phyloP scores from a whole-genome alignment of 2,888 invertebrate species.

The Calameuta filiformis region DNA sequence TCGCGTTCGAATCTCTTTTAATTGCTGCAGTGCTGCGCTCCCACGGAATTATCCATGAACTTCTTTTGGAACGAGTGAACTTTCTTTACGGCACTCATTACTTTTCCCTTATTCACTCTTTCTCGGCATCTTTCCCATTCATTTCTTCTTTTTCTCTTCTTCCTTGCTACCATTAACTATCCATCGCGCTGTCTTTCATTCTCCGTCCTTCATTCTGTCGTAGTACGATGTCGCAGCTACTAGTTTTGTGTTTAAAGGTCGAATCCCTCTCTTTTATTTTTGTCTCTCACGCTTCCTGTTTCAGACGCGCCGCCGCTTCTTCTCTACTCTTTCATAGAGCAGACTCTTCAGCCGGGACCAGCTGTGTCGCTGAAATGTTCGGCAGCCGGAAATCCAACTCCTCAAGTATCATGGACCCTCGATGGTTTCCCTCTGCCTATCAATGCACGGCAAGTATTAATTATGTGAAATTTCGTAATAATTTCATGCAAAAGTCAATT shows the following conservation, averaged over 20 bases:
- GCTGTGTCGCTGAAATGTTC: slow-evolving; percentile 82
- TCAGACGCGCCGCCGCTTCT: slow-evolving; percentile 81
- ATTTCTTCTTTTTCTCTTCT: slow-evolving; percentile 12
- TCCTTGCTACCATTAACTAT: slow-evolving; percentile 19
- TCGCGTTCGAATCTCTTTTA: neutral
- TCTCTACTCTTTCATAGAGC: slow-evolving; percentile 81
- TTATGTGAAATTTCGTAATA: neutral
- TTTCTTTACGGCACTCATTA: neutral
- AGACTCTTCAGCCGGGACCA: slow-evolving; percentile 82
- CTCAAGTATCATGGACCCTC: slow-evolving; percentile 80
- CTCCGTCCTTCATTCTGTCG: slow-evolving; percentile 16
- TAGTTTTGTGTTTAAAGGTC: neutral
- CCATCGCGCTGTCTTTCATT: slow-evolving; percentile 12
- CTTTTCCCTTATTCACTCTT: neutral
- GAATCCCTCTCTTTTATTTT: neutral
- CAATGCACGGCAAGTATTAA: slow-evolving; percentile 63
- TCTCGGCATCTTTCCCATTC: neutral
- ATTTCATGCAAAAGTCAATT: neutral
- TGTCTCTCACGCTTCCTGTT: slow-evolving; percentile 41
- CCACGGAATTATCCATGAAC: neutral
- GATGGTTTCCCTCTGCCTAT: slow-evolving; percentile 79
- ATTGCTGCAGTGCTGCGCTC: neutral
- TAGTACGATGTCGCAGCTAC: neutral
- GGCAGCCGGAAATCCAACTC: slow-evolving; percentile 81
- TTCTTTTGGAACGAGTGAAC: neutral